A percentile compares a stretch with the other conserved stretches of the same genome.
These are phyloP conservation scores for Coracias cyanogaster DNA, from an alignment of 2,797 vertebrate genomes.

Conservation along the genomic window DNA sequence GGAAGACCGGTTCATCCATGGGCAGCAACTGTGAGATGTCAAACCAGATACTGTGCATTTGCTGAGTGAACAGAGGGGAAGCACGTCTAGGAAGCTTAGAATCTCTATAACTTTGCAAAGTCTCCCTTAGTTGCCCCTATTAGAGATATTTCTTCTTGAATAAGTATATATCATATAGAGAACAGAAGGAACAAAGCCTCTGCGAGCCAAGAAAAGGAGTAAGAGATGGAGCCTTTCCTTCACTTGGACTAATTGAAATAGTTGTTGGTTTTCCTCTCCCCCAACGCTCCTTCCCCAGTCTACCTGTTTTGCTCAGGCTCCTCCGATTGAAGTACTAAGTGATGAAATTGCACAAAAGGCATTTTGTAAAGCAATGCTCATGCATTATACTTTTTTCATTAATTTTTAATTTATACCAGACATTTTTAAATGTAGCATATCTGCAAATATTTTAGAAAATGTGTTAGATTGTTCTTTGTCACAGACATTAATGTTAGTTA, in stretches of 20 bases:
- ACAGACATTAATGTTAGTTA: background rate
- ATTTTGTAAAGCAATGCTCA: slow-evolving; percentile 4
- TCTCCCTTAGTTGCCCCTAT: background rate
- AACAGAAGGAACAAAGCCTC: background rate
- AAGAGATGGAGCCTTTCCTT: background rate
- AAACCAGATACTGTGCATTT: background rate
- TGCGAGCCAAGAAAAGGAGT: background rate
- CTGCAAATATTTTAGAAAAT: slow-evolving; percentile 1
- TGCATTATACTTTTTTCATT: background rate
- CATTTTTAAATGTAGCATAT: background rate
- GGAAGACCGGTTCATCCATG: background rate
- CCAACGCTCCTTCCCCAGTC: background rate
- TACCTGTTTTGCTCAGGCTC: background rate
- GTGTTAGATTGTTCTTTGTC: background rate
- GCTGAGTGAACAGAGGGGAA: background rate
- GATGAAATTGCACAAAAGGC: background rate
- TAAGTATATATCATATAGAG: background rate
- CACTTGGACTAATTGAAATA: background rate
- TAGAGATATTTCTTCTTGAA: background rate
- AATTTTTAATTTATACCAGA: background rate
- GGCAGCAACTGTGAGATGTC: background rate
- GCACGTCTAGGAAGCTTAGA: background rate
- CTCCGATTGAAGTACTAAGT: background rate
- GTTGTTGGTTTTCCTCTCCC: background rate
- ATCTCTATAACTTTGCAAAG: background rate